These are phyloP conservation scores for Thunnus albacares DNA, from an alignment of 2,797 vertebrate genomes.

Conservation along the genomic window DNA sequence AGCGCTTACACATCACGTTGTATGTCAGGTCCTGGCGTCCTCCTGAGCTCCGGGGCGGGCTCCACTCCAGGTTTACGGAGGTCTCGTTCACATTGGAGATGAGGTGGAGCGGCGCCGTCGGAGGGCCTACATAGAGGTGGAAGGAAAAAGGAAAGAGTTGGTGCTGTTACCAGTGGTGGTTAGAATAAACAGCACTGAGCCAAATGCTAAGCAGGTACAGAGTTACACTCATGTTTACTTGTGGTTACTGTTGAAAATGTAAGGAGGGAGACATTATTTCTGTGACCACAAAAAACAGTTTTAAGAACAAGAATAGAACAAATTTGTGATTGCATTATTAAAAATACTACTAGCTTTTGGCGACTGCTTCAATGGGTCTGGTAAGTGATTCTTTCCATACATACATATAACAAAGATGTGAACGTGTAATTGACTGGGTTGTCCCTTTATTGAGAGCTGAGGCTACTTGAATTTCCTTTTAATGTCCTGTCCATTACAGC, in stretches of 20 bases:
- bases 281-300: not conserved
- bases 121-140: slow-evolving; percentile 86
- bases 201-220: slow-evolving; percentile 18
- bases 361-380: not conserved
- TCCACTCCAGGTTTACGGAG: slow-evolving; percentile 98
- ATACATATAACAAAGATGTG: slow-evolving; percentile 31
- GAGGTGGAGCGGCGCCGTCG: slow-evolving; percentile 93
- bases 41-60: slow-evolving; percentile 90
- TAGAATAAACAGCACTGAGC: not conserved
- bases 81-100: slow-evolving; percentile 99
- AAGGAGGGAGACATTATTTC: not conserved
- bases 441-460: slow-evolving; percentile 50
- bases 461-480: slow-evolving; percentile 71
- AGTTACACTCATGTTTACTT: slow-evolving; percentile 15
- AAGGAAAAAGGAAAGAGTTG: slow-evolving; percentile 23
- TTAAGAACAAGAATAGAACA: not conserved
- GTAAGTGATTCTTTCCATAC: slow-evolving; percentile 38
- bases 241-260: slow-evolving; percentile 33
- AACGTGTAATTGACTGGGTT: slow-evolving; percentile 62
- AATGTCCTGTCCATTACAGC: slow-evolving; percentile 68
- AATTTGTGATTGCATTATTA: not conserved
- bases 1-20: slow-evolving; percentile 95
- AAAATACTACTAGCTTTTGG: not conserved
- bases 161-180: slow-evolving; percentile 64
- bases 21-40: slow-evolving; percentile 95